Percentiles rank a stretch among this genome's conserved stretches.
Conservation (phyloP, 2,113 vertebrate species). For the Phaetusa simplex region DNA sequence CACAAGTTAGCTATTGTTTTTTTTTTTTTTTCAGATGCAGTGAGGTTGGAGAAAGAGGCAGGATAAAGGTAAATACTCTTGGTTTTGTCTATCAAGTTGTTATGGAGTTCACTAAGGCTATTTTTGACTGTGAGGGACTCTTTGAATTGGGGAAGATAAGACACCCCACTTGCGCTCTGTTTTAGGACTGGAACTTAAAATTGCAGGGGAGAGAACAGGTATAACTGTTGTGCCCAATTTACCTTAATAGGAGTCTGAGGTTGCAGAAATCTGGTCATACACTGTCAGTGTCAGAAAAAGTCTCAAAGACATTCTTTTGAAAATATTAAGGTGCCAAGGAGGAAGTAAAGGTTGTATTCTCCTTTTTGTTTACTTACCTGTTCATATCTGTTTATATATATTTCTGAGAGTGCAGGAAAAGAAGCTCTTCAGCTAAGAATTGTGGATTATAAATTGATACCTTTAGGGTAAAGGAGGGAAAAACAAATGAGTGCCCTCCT, state of each 20-base stretch:
- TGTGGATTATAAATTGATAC: not conserved
- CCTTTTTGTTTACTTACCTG: not conserved
- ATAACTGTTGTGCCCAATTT: not conserved
- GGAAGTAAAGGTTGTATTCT: not conserved
- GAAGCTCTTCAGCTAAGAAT: not conserved
- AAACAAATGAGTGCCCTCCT: not conserved
- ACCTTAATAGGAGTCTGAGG: not conserved
- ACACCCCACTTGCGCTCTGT: not conserved
- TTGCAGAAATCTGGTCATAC: not conserved
- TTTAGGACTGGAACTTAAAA: constrained; percentile 38
- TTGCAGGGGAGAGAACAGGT: not conserved
- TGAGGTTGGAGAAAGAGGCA: not conserved
- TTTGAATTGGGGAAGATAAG: not conserved
- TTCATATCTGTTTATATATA: not conserved
- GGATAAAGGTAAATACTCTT: not conserved
- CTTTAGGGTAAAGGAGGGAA: not conserved
- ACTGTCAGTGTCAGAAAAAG: not conserved
- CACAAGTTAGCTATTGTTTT: too few relatives aligned
- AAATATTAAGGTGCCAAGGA: not conserved
- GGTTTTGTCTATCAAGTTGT: not conserved
- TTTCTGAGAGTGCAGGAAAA: not conserved
- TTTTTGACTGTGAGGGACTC: not conserved
- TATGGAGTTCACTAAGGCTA: not conserved
- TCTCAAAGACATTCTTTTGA: not conserved
- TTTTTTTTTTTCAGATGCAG: not conserved